These are phyloP conservation scores for Ylistrum balloti DNA, from an alignment of 1,140 invertebrate species.

Conservation along the genomic window DNA sequence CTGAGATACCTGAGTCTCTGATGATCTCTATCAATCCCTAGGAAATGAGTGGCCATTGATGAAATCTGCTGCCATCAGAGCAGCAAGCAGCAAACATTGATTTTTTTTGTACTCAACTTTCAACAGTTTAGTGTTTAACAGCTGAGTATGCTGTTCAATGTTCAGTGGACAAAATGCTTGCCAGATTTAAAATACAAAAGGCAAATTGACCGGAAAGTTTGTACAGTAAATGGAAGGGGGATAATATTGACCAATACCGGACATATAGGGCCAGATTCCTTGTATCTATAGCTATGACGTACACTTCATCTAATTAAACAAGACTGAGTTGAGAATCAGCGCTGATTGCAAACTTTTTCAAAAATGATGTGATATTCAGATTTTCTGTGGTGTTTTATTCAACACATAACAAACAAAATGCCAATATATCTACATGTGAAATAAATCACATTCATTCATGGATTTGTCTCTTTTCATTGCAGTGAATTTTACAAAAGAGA, in stretches of 20 bases:
- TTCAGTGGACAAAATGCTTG: not conserved
- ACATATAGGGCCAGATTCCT: not conserved
- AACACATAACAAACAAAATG: no score
- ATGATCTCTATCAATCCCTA: not conserved
- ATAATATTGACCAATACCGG: not conserved
- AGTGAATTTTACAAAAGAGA: not conserved
- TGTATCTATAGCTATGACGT: not conserved
- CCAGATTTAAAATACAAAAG: constrained; percentile 9
- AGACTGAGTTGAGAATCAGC: not conserved
- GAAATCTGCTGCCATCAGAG: not conserved
- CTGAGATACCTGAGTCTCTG: no score
- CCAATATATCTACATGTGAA: not conserved
- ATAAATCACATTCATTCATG: not conserved
- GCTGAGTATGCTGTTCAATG: not conserved
- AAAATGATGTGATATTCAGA: not conserved
- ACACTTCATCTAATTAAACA: not conserved
- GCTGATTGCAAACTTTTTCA: not conserved
- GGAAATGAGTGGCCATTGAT: not conserved
- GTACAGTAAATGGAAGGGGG: not conserved
- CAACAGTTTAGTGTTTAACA: constrained; percentile 35
- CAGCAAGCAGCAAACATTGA: not conserved
- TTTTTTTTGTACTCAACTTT: constrained; percentile 25
- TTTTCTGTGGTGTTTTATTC: not conserved
- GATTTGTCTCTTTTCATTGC: not conserved
- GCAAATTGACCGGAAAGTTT: constrained; percentile 39